phyloP scores from a whole-genome alignment of 1,140 invertebrate species.

The Armadillidium nasatum region DNA sequence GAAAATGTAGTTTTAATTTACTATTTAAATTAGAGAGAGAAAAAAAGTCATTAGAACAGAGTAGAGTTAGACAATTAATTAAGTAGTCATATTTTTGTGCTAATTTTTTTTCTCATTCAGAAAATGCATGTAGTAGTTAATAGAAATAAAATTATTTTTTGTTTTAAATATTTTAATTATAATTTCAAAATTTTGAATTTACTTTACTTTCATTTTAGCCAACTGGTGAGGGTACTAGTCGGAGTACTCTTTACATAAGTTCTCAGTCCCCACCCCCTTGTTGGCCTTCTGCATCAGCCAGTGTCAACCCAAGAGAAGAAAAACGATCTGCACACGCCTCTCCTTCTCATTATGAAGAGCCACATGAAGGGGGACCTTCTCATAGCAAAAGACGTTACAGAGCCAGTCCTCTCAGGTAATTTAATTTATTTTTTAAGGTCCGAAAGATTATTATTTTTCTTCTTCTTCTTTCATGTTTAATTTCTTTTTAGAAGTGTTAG shows the following conservation, averaged over 20 bases:
- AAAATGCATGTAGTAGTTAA: too few relatives aligned
- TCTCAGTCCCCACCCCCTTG: background rate
- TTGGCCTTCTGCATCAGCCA: background rate
- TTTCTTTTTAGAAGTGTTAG: background rate
- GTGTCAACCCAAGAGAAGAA: conserved; percentile 4
- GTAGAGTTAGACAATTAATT: too few relatives aligned
- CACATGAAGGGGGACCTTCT: background rate
- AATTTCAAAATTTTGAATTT: background rate
- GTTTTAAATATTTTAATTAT: background rate
- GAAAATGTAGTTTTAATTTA: too few relatives aligned
- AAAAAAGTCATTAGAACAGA: too few relatives aligned
- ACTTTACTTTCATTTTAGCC: background rate
- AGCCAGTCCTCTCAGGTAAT: conserved; percentile 2
- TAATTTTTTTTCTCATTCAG: too few relatives aligned
- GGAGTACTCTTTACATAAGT: conserved; percentile 8
- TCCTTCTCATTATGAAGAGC: conserved; percentile 14
- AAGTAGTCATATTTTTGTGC: too few relatives aligned
- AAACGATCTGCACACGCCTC: background rate
- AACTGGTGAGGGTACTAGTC: background rate
- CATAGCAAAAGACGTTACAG: conserved; percentile 18
- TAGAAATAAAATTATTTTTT: too few relatives aligned
- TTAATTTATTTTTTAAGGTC: background rate
- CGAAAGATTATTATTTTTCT: background rate
- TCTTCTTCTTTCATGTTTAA: background rate
- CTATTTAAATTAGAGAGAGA: too few relatives aligned